These are phyloP conservation scores for Cichladusa arquata DNA, from an alignment of 2,113 vertebrate species.

Conservation along the genomic window DNA sequence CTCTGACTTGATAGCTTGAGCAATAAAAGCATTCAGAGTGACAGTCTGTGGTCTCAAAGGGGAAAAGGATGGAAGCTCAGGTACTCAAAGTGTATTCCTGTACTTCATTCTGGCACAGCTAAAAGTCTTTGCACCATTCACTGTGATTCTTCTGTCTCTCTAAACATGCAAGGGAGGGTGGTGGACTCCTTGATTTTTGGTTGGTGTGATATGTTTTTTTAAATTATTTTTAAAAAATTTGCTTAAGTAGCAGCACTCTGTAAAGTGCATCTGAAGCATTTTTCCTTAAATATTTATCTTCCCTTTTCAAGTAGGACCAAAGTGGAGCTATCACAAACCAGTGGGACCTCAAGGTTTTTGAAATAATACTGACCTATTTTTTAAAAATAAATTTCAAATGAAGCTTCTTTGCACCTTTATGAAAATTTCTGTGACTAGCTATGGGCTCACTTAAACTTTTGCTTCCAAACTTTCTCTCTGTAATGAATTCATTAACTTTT, in stretches of 20 bases:
- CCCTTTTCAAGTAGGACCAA: not conserved
- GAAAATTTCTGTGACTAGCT: not conserved
- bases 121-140: accelerated
- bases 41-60: not conserved
- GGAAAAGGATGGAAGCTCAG: not conserved
- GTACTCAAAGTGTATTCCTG: not conserved
- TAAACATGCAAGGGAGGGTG: not conserved
- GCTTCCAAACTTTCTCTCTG: not conserved
- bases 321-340: not conserved
- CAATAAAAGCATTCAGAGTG: not conserved
- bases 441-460: not conserved
- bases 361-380: not conserved
- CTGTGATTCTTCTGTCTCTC: not conserved
- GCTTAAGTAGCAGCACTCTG: not conserved
- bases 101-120: not conserved
- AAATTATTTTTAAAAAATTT: not conserved
- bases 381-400: not conserved
- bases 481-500: not conserved
- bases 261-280: not conserved
- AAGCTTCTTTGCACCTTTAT: not conserved
- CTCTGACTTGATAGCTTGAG: not conserved
- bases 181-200: not conserved
- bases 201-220: not conserved
- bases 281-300: not conserved
- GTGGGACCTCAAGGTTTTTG: not conserved